Conservation (phyloP, 2,888 invertebrate genomes). For the Stenodema calcarata region DNA sequence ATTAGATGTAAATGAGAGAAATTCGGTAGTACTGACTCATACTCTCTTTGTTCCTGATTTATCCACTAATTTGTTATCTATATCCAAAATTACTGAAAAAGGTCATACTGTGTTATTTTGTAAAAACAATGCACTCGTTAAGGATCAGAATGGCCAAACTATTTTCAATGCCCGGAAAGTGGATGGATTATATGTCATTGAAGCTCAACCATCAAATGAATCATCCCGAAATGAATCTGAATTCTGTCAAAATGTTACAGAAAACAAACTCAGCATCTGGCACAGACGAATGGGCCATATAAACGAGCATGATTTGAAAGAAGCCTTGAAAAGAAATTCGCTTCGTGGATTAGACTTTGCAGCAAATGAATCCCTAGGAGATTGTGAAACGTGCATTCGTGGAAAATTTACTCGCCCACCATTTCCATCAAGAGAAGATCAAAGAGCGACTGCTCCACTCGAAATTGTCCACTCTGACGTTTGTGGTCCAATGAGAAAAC, state of each 20-base stretch:
- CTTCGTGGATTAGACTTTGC: background rate
- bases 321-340: constrained; percentile 1
- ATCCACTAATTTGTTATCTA: constrained; percentile 14
- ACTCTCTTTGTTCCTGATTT: background rate
- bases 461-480: background rate
- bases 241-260: background rate
- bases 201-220: background rate
- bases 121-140: background rate
- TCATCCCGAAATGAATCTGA: background rate
- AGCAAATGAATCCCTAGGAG: background rate
- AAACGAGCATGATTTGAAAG: constrained; percentile 15
- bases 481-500: background rate
- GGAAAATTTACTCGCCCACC: background rate
- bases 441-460: background rate
- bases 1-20: background rate
- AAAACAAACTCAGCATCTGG: background rate
- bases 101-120: background rate
- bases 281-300: constrained; percentile 22
- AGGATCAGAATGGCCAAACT: background rate
- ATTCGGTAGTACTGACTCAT: background rate
- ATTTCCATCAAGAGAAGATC: background rate
- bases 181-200: background rate
- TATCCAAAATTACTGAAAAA: constrained; percentile 32
- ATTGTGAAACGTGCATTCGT: background rate
- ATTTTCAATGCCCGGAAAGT: background rate